Percentiles rank a stretch among this genome's conserved stretches.
These are phyloP conservation scores for Sebastiscus tertius DNA, from an alignment of 2,797 vertebrate species.

Conservation along the genomic window DNA sequence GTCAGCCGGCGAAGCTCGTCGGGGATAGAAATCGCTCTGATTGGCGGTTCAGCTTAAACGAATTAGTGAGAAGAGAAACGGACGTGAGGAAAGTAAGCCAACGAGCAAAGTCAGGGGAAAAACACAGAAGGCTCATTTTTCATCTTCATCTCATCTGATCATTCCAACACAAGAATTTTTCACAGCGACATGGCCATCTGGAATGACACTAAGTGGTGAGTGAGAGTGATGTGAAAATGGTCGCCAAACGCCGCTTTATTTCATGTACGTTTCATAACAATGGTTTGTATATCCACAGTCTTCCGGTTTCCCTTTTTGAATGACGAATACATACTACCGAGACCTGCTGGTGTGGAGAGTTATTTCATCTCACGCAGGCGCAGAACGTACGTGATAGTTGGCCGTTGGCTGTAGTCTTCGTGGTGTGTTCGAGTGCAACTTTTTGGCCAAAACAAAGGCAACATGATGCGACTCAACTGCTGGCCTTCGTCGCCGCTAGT, in stretches of 20 bases:
- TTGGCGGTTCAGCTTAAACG: accelerated
- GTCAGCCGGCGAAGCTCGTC: not conserved
- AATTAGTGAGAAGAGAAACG: not conserved
- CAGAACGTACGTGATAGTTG: not conserved
- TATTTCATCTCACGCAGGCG: not conserved
- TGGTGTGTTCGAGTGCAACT: not conserved
- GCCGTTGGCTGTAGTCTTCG: too few relatives aligned
- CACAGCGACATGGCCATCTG: too few relatives aligned
- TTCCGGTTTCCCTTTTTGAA: too few relatives aligned
- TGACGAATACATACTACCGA: too few relatives aligned
- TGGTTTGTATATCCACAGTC: too few relatives aligned
- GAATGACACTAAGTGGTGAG: too few relatives aligned
- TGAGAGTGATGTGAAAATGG: too few relatives aligned
- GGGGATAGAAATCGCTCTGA: too few relatives aligned
- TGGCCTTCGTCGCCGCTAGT: not conserved
- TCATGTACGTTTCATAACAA: too few relatives aligned
- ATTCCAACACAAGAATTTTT: not conserved
- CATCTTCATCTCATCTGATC: not conserved
- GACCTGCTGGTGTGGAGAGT: not conserved
- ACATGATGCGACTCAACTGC: accelerated
- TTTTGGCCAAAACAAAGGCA: not conserved
- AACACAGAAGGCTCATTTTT: not conserved
- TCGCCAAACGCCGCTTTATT: too few relatives aligned
- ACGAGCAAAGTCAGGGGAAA: not conserved
- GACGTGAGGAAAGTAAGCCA: too few relatives aligned